These are phyloP conservation scores for Neodontobutis hainanensis DNA, from an alignment of 2,113 vertebrate species.

Conservation along the genomic window DNA sequence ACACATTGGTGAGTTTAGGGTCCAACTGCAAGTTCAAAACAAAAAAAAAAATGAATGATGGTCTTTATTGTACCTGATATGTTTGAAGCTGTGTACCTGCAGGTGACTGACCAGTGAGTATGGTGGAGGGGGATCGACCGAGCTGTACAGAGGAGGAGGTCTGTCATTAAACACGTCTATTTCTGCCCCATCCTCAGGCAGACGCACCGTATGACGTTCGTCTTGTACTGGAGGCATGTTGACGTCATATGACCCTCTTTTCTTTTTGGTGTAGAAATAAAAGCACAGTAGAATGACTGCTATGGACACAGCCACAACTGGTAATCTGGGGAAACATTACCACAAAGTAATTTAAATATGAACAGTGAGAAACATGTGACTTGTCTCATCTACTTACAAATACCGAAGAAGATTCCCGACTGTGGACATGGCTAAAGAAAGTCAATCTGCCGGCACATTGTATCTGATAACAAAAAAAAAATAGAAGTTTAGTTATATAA, in stretches of 20 bases:
- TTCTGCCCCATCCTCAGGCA: slow-evolving; percentile 7
- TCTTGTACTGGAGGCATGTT: background rate
- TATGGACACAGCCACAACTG: slow-evolving; percentile 39
- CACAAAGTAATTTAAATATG: background rate
- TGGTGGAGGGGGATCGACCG: slow-evolving; percentile 55
- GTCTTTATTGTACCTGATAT: background rate
- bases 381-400: slow-evolving; percentile 56
- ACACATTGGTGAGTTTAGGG: slow-evolving; percentile 33
- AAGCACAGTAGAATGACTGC: slow-evolving; percentile 58
- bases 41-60: background rate
- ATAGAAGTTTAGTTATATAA: background rate
- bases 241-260: slow-evolving; percentile 14
- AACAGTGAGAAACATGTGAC: background rate
- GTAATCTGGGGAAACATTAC: slow-evolving; percentile 47
- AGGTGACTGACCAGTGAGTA: slow-evolving; percentile 57
- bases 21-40: slow-evolving; percentile 55
- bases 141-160: slow-evolving; percentile 58
- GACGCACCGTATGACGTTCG: slow-evolving; percentile 2
- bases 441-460: slow-evolving; percentile 17
- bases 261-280: slow-evolving; percentile 49
- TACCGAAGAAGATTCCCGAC: slow-evolving; percentile 12
- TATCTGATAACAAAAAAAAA: slow-evolving; percentile 17
- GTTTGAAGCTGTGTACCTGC: background rate
- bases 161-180: background rate
- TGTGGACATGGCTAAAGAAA: slow-evolving; percentile 32